These are phyloP conservation scores for Macrophya alboannulata DNA, from an alignment of 2,888 invertebrate genomes.

Conservation along the genomic window DNA sequence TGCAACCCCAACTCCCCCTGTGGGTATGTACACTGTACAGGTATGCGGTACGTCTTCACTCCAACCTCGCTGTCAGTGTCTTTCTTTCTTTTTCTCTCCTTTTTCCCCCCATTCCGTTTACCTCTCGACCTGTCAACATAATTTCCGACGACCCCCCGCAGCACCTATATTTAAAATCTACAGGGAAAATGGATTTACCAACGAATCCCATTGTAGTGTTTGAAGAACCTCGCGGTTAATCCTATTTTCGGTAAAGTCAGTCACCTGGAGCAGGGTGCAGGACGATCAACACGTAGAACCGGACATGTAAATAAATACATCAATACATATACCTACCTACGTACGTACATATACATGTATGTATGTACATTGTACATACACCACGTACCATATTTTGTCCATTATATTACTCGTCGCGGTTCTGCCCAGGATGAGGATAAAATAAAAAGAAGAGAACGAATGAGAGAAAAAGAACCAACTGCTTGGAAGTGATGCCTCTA, in stretches of 20 bases:
- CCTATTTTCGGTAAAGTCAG: conserved; percentile 14
- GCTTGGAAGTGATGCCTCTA: not conserved
- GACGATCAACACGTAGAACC: not conserved
- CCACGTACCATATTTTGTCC: not conserved
- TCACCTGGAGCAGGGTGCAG: not conserved
- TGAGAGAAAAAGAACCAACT: not conserved
- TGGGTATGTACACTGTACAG: not conserved
- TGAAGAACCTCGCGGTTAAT: conserved; percentile 3
- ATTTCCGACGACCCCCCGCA: conserved; percentile 1
- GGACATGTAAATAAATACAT: too few relatives aligned
- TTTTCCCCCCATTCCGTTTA: not conserved
- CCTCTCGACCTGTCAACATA: not conserved
- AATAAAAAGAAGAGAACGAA: not conserved
- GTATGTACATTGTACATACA: not conserved
- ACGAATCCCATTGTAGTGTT: not conserved
- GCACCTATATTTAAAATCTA: not conserved
- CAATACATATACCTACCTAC: too few relatives aligned
- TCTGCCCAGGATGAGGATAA: not conserved
- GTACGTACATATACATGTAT: not conserved
- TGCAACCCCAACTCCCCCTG: too few relatives aligned
- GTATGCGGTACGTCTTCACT: too few relatives aligned
- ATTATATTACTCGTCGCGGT: not conserved
- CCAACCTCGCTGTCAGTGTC: not conserved
- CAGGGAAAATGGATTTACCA: not conserved
- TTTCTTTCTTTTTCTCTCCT: not conserved